Base-by-base conservation (phyloP, 2,797 vertebrate species). In the Poeciliopsis gracilis region DNA sequence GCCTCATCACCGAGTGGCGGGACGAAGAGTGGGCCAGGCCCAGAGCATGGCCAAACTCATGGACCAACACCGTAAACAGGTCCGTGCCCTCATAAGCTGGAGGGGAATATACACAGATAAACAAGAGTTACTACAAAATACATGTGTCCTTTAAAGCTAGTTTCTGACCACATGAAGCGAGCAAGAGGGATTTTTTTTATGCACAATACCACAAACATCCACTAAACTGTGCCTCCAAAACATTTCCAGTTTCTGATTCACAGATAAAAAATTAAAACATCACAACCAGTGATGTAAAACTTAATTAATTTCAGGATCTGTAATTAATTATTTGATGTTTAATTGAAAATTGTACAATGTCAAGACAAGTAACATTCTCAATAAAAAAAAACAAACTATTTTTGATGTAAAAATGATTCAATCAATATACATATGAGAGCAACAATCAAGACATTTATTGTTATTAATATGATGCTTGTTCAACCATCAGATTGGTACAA, bases 41-140 rank as follows among this genome's bases (percentile, higher is more conserved):
- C 11, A 96, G 92, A 5, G 95, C 92, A 4, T 96, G 96, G 13
- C 96, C 96, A 30, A 96, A 93, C 84, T 96, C 95, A 33, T 96
- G 95, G 38, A 96, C 87, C 53, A 95, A 79, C 57, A 96, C 95
- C 0, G 95, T 95, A 83, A 96, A 96, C 16, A 94, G 90, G 82
- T 96, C 95, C 0, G 94, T 95, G 0, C 95, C 95, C 53, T 93
- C 92, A 18, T 91, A 90, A 47, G 87, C 94, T 95, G 16, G 36
- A n/a, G 2, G 16, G 30, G 11, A 49, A 0, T 11, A 12, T 2
- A 28, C 5, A 12, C 36, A 8, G 47, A 33, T 1, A 74, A 43
- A 20, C 43, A 6, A 9, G 43, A 72, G 28, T 9, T 5, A 33
- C 33, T 33, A 61, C 28, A 61, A 33, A 61, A 28, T 33, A 16